phyloP scores from a whole-genome alignment of 2,113 vertebrate species.

The Dendropsophus ebraccatus region DNA sequence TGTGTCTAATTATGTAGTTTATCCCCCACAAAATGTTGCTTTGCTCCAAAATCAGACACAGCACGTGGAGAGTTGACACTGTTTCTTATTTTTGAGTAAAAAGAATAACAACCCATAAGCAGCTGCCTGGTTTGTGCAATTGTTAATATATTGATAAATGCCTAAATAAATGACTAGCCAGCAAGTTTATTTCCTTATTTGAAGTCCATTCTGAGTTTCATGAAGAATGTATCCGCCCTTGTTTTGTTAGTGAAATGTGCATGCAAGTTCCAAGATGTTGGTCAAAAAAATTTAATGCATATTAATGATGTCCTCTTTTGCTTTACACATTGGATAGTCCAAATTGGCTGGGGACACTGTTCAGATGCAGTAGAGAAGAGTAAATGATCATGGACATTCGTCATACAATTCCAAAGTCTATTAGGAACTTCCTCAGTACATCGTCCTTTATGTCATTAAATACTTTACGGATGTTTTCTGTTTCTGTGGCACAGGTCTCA shows the following conservation, averaged over 20 bases:
- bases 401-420: slow-evolving; percentile 48
- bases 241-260: not conserved
- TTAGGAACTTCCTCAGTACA: slow-evolving; percentile 68
- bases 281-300: not conserved
- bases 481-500: slow-evolving; percentile 91
- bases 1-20: no score
- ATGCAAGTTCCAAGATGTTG: not conserved
- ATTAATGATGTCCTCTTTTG: not conserved
- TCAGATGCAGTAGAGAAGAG: not conserved
- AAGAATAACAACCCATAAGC: no score
- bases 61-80: no score
- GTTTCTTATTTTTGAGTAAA: no score
- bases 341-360: not conserved
- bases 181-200: not conserved
- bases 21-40: no score
- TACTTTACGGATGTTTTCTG: slow-evolving; percentile 84
- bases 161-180: not conserved
- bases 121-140: no score
- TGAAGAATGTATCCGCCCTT: no score
- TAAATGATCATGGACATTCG: not conserved
- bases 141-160: not conserved
- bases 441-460: slow-evolving; percentile 85
- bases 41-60: no score
- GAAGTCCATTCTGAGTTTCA: not conserved
- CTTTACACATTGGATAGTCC: not conserved